These are phyloP conservation scores for Microtus richardsoni DNA, from an alignment of 2,113 vertebrate species.

Conservation along the genomic window DNA sequence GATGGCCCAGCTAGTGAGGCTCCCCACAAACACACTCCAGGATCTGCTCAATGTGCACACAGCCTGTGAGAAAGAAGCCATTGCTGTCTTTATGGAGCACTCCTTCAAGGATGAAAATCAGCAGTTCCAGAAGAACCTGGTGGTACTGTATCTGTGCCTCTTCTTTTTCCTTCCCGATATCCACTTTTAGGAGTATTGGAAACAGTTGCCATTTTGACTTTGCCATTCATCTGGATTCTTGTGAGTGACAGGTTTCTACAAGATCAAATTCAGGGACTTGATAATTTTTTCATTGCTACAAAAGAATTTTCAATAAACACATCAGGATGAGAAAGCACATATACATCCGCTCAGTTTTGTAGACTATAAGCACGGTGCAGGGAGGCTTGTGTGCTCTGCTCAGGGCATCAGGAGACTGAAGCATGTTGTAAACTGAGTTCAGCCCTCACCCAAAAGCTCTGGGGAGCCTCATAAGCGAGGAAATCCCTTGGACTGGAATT, in stretches of 20 bases:
- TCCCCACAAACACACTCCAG: conserved; percentile 72
- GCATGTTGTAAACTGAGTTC: no score
- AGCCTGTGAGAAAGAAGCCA: conserved; percentile 74
- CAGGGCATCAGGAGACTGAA: background rate
- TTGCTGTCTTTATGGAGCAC: conserved; percentile 74
- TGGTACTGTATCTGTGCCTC: conserved; percentile 46
- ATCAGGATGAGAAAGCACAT: background rate
- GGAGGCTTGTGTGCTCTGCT: background rate
- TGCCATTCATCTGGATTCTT: background rate
- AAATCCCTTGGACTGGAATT: background rate
- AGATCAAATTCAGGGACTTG: background rate
- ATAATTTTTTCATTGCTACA: background rate
- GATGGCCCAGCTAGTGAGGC: background rate
- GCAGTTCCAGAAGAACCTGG: conserved; percentile 57
- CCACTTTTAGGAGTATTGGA: background rate
- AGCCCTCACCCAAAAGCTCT: background rate
- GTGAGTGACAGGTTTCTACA: background rate
- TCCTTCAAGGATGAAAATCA: conserved; percentile 80
- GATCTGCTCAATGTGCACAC: conserved; percentile 69
- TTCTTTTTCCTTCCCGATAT: background rate
- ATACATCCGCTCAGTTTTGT: background rate
- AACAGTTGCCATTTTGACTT: background rate
- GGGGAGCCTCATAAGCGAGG: background rate
- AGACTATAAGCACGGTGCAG: background rate
- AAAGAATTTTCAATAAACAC: background rate